Evolutionary conservation across 2,797 vertebrate species (phyloP).

Genomic region (Pangasius mekongensis): DNA sequence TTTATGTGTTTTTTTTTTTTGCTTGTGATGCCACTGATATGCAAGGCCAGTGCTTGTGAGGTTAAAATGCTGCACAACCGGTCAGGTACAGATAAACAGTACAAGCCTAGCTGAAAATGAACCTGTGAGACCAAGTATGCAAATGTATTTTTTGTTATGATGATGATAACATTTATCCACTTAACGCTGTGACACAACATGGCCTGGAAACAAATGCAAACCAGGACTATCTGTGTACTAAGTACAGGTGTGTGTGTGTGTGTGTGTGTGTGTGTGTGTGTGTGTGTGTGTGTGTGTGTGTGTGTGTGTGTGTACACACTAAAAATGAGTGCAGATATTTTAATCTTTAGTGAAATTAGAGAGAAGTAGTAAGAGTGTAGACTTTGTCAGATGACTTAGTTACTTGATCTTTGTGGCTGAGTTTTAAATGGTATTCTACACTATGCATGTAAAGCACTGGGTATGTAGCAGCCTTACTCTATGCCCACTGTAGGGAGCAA

Average conservation of each 20-base stretch:
- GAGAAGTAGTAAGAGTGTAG: neutral
- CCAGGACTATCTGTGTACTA: too few species aligned
- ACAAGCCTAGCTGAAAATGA: neutral
- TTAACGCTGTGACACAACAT: too few species aligned
- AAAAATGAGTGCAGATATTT: neutral
- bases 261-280: neutral
- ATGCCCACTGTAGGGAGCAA: neutral
- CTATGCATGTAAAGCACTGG: neutral
- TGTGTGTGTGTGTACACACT: neutral
- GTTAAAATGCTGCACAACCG: neutral
- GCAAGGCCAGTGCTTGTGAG: too few species aligned
- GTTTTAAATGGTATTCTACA: too few species aligned
- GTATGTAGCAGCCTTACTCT: neutral
- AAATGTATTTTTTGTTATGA: too few species aligned
- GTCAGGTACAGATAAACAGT: neutral
- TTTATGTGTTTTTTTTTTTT: neutral
- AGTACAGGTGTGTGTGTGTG: too few species aligned
- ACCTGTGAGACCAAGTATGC: too few species aligned
- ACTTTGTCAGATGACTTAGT: neutral
- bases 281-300: too few species aligned
- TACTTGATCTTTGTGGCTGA: neutral
- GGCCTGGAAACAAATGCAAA: too few species aligned
- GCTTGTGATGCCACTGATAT: neutral
- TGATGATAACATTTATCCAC: too few species aligned
- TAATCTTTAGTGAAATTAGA: neutral